Evolutionary conservation across 2,797 vertebrate species (phyloP), one percentile per base, ranked within the genome.

Genomic region (Columba guinea): DNA sequence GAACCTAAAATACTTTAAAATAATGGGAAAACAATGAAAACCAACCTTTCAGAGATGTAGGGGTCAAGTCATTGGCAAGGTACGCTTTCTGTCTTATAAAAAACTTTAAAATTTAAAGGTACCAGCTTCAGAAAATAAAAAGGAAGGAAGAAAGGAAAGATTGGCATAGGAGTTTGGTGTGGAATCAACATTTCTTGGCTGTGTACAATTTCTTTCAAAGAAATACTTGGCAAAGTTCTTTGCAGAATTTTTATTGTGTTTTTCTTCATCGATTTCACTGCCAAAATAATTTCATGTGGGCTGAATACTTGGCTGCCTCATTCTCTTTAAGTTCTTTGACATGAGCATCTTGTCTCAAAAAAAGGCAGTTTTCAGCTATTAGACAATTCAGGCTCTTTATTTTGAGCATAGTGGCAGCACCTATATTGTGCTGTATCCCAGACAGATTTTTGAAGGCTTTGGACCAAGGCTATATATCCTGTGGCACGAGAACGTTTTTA

Each of bases 171-270:
- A 90, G 26, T 68, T 68, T 96, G 74, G 59, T 73, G 67, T 55
- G 62, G 59, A 51, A 56, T 56, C 62, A 86, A 73, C 52, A 52
- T 83, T 95, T 97, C 62, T 94, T 95, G 89, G 89, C 95, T 37
- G 34, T 63, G 27, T 80, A 88, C 90, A 93, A 59, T 92, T 91
- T 95, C 68, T 95, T 95, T 93, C 86, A 92, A 93, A 96, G 78
- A 86, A 94, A 78, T 84, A 79, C 95, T 97, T 96, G 89, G 92
- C 83, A 83, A 96, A 76, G 58, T 74, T 90, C 52, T 92, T 93
- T 80, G 90, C 65, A 94, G 69, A 14, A 20, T 83, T 94, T 95
- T 92, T 93, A 67, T 93, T 75, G 73, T 84, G 64, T 81, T 96
- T 96, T 93, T 82, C 62, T 95, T 90, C 80, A 49, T 70, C 48